These are phyloP conservation scores for Serilophus lunatus DNA, from an alignment of 2,113 vertebrate species.

Conservation along the genomic window DNA sequence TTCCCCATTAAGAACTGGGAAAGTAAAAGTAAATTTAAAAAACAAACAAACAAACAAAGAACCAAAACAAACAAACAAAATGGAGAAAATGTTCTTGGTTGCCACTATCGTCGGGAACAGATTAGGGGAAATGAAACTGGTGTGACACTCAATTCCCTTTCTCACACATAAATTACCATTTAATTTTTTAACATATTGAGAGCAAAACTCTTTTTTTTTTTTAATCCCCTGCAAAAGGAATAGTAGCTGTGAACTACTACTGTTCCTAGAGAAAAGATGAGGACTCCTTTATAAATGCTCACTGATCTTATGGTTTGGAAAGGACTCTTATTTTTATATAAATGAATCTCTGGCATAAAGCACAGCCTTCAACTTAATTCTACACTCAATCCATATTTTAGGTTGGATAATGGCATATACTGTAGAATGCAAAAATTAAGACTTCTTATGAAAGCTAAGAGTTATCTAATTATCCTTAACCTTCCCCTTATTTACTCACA, in stretches of 20 bases:
- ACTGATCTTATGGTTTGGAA: neutral
- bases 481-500: neutral
- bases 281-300: neutral
- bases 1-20: neutral
- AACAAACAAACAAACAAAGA: no score
- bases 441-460: neutral
- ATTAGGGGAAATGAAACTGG: neutral
- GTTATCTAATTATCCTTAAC: neutral
- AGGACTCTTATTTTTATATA: neutral
- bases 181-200: neutral
- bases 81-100: neutral
- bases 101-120: neutral
- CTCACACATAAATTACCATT: neutral
- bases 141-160: neutral
- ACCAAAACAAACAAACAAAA: no score
- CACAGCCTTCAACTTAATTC: neutral
- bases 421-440: neutral
- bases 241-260: neutral
- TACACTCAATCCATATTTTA: neutral
- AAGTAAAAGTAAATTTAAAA: neutral
- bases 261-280: neutral
- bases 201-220: neutral
- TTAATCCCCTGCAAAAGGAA: neutral
- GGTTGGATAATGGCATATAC: neutral
- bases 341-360: neutral